Evolutionary conservation across 2,888 invertebrate genomes (phyloP).

Genomic region (Carabus problematicus): DNA sequence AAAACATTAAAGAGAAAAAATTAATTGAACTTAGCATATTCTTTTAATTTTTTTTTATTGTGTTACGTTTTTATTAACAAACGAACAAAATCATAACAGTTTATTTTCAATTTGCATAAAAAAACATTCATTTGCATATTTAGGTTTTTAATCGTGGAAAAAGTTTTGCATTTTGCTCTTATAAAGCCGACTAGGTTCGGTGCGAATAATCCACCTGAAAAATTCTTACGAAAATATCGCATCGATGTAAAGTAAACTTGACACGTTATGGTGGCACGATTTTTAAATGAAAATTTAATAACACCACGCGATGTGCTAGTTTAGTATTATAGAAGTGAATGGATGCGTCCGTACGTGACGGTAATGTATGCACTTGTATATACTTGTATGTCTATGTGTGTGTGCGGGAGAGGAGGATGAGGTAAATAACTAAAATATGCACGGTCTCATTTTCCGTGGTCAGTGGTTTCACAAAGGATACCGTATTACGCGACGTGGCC

Average conservation of each 20-base stretch:
- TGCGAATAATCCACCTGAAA: slow-evolving; percentile 23
- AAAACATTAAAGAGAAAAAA: too few relatives aligned
- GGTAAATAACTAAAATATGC: slow-evolving; percentile 25
- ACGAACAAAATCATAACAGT: not conserved
- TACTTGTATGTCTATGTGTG: too few relatives aligned
- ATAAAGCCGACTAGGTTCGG: slow-evolving; percentile 30
- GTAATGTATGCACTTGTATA: too few relatives aligned
- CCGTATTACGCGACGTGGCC: not conserved
- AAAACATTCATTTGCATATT: slow-evolving; percentile 36
- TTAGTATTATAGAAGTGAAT: too few relatives aligned
- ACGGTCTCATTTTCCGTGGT: slow-evolving; percentile 33
- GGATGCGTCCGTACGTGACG: too few relatives aligned
- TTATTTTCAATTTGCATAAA: slow-evolving; percentile 36
- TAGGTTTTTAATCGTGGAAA: slow-evolving; percentile 24
- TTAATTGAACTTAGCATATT: too few relatives aligned
- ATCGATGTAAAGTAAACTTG: slow-evolving; percentile 26
- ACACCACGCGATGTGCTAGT: not conserved
- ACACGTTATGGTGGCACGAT: slow-evolving; percentile 18
- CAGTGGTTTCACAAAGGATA: slow-evolving; percentile 36
- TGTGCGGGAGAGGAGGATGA: not conserved
- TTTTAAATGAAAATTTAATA: slow-evolving; percentile 36
- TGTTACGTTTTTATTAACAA: too few relatives aligned
- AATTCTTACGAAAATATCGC: slow-evolving; percentile 23
- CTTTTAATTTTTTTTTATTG: too few relatives aligned
- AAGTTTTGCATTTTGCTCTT: slow-evolving; percentile 28